Conservation (phyloP, 2,888 invertebrate genomes). For the Colletes collaris region DNA sequence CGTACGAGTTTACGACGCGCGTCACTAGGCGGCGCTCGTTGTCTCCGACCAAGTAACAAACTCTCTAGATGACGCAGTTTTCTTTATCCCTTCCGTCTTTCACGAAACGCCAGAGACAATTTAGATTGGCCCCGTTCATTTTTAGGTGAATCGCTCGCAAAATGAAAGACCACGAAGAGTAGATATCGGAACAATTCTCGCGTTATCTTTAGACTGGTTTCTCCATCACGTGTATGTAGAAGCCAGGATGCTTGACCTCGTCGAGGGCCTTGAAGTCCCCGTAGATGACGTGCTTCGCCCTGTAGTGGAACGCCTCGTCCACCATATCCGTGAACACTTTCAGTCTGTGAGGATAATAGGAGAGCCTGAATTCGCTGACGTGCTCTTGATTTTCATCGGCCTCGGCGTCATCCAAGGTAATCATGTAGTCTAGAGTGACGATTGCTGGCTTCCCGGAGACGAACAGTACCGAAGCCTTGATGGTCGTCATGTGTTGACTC, state of each 20-base stretch:
- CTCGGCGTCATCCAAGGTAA: slow-evolving; percentile 81
- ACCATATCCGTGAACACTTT: slow-evolving; percentile 89
- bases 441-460: slow-evolving; percentile 90
- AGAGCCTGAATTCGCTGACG: slow-evolving; percentile 91
- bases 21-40: no score
- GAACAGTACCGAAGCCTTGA: slow-evolving; percentile 92
- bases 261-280: slow-evolving; percentile 91
- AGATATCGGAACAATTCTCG: background rate
- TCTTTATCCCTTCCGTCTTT: no score
- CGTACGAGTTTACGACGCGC: no score
- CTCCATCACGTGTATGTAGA: slow-evolving; percentile 94
- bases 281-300: slow-evolving; percentile 88
- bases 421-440: slow-evolving; percentile 92
- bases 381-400: slow-evolving; percentile 74
- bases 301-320: slow-evolving; percentile 87
- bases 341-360: slow-evolving; percentile 94
- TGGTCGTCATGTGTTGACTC: slow-evolving; percentile 92
- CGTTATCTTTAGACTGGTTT: slow-evolving; percentile 77
- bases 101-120: no score
- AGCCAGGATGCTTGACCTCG: slow-evolving; percentile 88
- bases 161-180: background rate
- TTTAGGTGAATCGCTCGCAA: background rate
- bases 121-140: no score
- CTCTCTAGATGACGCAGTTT: no score
- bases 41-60: no score